Evolutionary conservation across 2,888 invertebrate genomes (phyloP).

Genomic region (Melikaiella ostensackeni): DNA sequence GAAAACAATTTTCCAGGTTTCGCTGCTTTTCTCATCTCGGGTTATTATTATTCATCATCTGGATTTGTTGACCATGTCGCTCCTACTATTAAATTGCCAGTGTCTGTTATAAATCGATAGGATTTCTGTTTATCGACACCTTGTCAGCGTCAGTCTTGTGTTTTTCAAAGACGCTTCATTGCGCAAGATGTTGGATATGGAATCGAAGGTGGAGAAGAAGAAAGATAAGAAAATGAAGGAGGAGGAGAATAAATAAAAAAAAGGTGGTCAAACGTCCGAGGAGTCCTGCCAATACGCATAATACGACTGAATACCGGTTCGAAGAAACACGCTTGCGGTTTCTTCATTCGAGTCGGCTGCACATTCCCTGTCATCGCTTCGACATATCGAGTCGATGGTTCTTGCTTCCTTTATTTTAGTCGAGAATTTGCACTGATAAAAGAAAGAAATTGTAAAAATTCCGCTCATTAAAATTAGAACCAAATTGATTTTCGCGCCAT

Average conservation of each 20-base stretch:
- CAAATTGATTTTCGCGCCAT: no score
- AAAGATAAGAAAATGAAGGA: slow-evolving; percentile 1
- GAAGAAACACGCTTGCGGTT: slow-evolving; percentile 24
- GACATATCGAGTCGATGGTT: neutral
- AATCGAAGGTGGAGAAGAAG: neutral
- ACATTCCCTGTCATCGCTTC: neutral
- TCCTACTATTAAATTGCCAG: neutral
- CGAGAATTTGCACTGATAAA: neutral
- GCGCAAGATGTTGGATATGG: slow-evolving; percentile 21
- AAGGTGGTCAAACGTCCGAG: slow-evolving; percentile 15
- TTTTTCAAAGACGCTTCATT: slow-evolving; percentile 6
- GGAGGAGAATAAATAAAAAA: slow-evolving; percentile 3
- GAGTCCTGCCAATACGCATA: slow-evolving; percentile 27
- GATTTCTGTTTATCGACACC: slow-evolving; percentile 14
- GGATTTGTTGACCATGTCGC: neutral
- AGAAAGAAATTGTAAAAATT: neutral
- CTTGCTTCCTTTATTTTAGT: neutral
- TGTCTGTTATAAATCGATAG: neutral
- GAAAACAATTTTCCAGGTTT: neutral
- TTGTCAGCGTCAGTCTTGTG: neutral
- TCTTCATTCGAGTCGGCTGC: slow-evolving; percentile 25
- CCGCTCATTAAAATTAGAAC: neutral
- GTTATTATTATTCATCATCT: neutral
- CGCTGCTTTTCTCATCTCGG: neutral
- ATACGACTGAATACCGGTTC: slow-evolving; percentile 25